Conservation (phyloP, 64 coral and sea anemone species). For the Montipora sp. region DNA sequence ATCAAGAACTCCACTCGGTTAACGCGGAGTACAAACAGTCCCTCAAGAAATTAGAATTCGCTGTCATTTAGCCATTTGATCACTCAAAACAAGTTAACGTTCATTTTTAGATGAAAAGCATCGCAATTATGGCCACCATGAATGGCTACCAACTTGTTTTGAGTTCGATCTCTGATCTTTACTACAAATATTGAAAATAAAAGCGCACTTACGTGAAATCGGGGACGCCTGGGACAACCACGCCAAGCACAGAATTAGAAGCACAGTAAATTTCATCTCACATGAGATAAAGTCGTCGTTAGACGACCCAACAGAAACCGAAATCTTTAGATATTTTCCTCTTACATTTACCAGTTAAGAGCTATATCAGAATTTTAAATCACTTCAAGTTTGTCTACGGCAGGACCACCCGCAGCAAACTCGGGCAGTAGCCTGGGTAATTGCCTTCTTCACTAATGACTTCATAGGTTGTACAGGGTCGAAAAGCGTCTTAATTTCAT, state of each 20-base stretch:
- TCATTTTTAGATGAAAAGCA: not conserved
- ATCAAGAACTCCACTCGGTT: not conserved
- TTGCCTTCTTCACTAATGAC: constrained; percentile 57
- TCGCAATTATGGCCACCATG: constrained; percentile 15
- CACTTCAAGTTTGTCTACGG: constrained; percentile 34
- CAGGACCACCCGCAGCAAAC: constrained; percentile 44
- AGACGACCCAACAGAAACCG: constrained; percentile 19
- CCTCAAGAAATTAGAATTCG: not conserved
- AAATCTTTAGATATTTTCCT: constrained; percentile 36
- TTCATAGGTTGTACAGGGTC: constrained; percentile 57
- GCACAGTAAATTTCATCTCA: constrained; percentile 64
- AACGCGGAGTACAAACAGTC: not conserved
- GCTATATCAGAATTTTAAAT: constrained; percentile 78
- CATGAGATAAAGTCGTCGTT: constrained; percentile 60
- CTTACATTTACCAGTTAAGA: constrained; percentile 61
- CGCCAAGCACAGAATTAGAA: constrained; percentile 59
- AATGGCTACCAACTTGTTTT: constrained; percentile 26
- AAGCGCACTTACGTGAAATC: constrained; percentile 70
- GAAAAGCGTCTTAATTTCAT: constrained; percentile 4
- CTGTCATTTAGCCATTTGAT: not conserved
- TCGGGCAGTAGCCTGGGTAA: constrained; percentile 31
- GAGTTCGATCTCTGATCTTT: constrained; percentile 49
- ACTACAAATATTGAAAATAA: constrained; percentile 35
- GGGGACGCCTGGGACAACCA: constrained; percentile 70
- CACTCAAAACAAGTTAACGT: not conserved